Evolutionary conservation across 2,797 vertebrate genomes (phyloP).

Genomic region (Typhlichthys subterraneus): DNA sequence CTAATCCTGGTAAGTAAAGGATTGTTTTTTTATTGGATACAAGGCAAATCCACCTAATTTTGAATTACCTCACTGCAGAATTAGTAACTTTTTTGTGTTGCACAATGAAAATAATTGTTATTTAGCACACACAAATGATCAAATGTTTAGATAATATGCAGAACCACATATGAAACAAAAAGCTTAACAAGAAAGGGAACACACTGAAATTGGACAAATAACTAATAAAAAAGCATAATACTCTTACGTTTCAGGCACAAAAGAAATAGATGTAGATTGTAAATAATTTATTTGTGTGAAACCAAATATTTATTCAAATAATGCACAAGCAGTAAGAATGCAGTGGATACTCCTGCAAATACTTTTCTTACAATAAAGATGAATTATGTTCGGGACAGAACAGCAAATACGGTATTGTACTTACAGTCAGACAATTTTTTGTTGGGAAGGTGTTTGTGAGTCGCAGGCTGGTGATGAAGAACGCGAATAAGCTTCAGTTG

Average conservation of each 20-base stretch:
- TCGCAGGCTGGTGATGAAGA: slow-evolving; percentile 69
- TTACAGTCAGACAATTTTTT: slow-evolving; percentile 77
- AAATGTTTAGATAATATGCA: slow-evolving; percentile 18
- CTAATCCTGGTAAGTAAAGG: slow-evolving; percentile 8
- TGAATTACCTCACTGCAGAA: slow-evolving; percentile 4
- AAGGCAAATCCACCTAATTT: slow-evolving; percentile 9
- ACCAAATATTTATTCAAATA: slow-evolving; percentile 19
- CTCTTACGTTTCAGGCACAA: background rate
- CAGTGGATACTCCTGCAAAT: background rate
- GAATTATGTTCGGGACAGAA: background rate
- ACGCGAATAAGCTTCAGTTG: slow-evolving; percentile 71
- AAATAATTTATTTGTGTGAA: slow-evolving; percentile 16
- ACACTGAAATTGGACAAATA: background rate
- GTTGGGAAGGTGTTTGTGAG: slow-evolving; percentile 66
- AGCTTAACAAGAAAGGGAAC: slow-evolving; percentile 1
- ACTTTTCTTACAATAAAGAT: slow-evolving; percentile 11
- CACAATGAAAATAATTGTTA: slow-evolving; percentile 23
- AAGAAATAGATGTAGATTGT: slow-evolving; percentile 18
- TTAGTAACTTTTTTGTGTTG: slow-evolving; percentile 31
- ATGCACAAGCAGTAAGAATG: slow-evolving; percentile 7
- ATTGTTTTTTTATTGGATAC: slow-evolving; percentile 23
- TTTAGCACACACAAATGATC: slow-evolving; percentile 13
- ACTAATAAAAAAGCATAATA: too few relatives aligned
- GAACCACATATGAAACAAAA: background rate
- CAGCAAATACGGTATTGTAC: slow-evolving; percentile 31